Evolutionary conservation across 1,140 invertebrate species (phyloP), one percentile per base, ranked within the genome.

Genomic region (Tetramorium simillimum): DNA sequence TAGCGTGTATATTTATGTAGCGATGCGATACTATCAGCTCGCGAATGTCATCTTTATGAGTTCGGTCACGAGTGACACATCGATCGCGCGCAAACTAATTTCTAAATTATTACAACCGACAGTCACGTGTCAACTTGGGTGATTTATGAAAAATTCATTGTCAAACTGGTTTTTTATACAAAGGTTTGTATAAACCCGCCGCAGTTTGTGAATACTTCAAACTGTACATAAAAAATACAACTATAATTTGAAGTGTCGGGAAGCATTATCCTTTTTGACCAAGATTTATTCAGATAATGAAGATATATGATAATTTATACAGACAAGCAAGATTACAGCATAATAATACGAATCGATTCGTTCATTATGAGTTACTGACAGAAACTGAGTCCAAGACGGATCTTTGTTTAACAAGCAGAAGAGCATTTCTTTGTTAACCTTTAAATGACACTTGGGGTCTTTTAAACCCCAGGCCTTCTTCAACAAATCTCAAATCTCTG

Each of bases 21-120:
- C 24, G 14, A 18, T 21, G 24, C 14, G 16, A 78, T 18, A 18
- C 37, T 62, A 78, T 78, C 24, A 40, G 6, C 40, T 49, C 43
- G 75, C 58, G 58, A 65, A 60, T 78, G 58, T n/a, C 24, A 78
- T 77, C 75, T 53, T 77, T 62, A 62, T 21, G 53, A 33, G 24
- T 69, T 73, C 12, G 49, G 37, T 53, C 21, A 28, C 49, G 7
- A 14, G 10, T 67, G 63, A 67, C 63, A 67, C 63, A 67, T 67
- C 37, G n/a, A 67, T 67, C 37, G 37, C 63, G n/a, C 63, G 37
- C 37, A 73, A 73, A 53, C 12, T n/a, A 33, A 43, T 63, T 43
- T 70, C 14, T 40, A 56, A 81, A 70, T 81, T 70, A 69, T 70
- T 81, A 70, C 6, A 43, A 12, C 3, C 51, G 16, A 82, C 16